A percentile compares a stretch with the other conserved stretches of the same genome.
phyloP scores from a whole-genome alignment of 2,888 invertebrate genomes.

The Gisinianus flammeolus region DNA sequence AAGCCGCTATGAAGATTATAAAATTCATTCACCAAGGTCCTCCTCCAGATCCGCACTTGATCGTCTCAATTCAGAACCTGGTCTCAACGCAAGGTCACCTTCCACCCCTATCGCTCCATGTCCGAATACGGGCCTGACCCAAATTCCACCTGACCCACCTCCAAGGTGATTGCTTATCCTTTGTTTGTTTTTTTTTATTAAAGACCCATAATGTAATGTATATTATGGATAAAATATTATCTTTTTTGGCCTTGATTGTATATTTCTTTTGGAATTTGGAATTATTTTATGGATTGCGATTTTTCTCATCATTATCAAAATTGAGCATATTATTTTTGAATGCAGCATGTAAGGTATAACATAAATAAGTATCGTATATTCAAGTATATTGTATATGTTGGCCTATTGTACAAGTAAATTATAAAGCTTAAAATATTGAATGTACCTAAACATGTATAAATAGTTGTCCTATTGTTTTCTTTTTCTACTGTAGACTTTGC shows the following conservation, averaged over 20 bases:
- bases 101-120: conserved; percentile 57
- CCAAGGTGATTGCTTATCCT: too few relatives aligned
- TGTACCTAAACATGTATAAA: neutral
- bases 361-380: too few relatives aligned
- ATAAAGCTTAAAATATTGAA: neutral
- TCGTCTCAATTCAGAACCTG: conserved; percentile 53
- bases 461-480: neutral
- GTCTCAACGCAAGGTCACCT: conserved; percentile 50
- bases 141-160: conserved; percentile 56
- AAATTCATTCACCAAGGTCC: conserved; percentile 47
- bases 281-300: neutral
- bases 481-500: conserved; percentile 43
- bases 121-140: conserved; percentile 50
- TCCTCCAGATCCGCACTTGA: conserved; percentile 46
- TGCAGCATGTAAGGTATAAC: too few relatives aligned
- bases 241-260: neutral
- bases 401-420: neutral
- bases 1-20: conserved; percentile 55
- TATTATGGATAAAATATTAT: neutral
- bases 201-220: conserved; percentile 31
- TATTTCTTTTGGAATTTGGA: neutral
- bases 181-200: too few relatives aligned
- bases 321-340: too few relatives aligned
- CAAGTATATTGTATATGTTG: too few relatives aligned
- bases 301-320: neutral